Percentiles rank a stretch among this genome's conserved stretches.
Conservation (phyloP, 1,140 invertebrate species). For the Cydia splendana region DNA sequence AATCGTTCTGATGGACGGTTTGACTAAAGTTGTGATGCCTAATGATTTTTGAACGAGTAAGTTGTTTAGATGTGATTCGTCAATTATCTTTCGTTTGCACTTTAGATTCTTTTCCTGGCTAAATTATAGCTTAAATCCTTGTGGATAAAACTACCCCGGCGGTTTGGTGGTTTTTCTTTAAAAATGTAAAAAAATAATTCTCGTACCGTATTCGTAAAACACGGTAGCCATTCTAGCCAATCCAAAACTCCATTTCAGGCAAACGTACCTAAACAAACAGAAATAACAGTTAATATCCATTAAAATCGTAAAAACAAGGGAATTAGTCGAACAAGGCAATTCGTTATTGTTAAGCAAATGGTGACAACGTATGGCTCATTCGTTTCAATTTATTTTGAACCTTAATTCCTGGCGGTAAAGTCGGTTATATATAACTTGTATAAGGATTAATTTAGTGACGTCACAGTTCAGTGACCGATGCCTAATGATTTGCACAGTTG, state of each 20-base stretch:
- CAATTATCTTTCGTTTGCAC: background rate
- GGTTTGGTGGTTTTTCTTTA: too few species aligned
- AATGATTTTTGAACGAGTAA: background rate
- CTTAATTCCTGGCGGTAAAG: background rate
- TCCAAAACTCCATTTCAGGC: background rate
- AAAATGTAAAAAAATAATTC: too few species aligned
- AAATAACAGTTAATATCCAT: constrained; percentile 27
- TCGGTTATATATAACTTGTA: background rate
- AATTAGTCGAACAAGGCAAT: constrained; percentile 12
- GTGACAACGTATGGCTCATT: background rate
- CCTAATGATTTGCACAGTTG: background rate
- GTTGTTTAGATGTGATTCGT: background rate
- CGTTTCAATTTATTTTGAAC: constrained; percentile 19
- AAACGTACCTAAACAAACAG: constrained; percentile 20
- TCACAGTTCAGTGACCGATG: background rate
- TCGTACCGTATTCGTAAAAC: background rate
- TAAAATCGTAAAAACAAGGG: constrained; percentile 27
- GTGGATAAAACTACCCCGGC: too few species aligned
- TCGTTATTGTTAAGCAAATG: constrained; percentile 20
- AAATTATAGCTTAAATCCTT: too few species aligned
- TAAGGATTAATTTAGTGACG: background rate
- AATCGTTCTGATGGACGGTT: background rate
- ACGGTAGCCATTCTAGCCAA: background rate
- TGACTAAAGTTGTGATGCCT: background rate
- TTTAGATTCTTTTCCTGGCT: background rate